These are phyloP conservation scores for Apodemia zela DNA, from an alignment of 2,888 invertebrate genomes.

Conservation along the genomic window DNA sequence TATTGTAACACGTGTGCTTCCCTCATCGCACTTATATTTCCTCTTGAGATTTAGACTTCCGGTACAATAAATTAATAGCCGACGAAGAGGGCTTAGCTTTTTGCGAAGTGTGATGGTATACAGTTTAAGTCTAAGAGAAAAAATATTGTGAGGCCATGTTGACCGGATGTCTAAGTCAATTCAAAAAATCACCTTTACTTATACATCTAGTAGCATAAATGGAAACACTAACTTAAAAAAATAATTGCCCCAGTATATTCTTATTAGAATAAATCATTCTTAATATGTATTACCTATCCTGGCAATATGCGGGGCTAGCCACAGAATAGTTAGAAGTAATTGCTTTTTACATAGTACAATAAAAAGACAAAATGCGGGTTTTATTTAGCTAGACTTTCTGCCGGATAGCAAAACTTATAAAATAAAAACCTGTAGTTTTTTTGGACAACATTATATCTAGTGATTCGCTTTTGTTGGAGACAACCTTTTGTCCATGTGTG, in stretches of 20 bases:
- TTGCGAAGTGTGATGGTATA: constrained; percentile 46
- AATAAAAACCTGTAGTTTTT: constrained; percentile 43
- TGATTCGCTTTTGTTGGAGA: constrained; percentile 61
- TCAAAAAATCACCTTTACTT: constrained; percentile 39
- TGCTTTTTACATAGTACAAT: constrained; percentile 58
- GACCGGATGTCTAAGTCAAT: constrained; percentile 54
- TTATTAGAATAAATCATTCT: constrained; percentile 64
- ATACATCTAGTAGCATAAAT: constrained; percentile 43
- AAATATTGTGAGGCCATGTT: constrained; percentile 48
- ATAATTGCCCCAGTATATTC: constrained; percentile 40
- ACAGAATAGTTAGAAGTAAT: constrained; percentile 73
- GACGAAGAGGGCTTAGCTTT: constrained; percentile 49
- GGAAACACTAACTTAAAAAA: constrained; percentile 34
- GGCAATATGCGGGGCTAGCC: constrained; percentile 69
- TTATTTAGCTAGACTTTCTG: constrained; percentile 36
- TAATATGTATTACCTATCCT: constrained; percentile 68
- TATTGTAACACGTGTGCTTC: constrained; percentile 78
- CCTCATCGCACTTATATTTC: constrained; percentile 70
- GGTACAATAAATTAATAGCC: constrained; percentile 73
- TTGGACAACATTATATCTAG: constrained; percentile 35
- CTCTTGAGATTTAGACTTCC: constrained; percentile 79
- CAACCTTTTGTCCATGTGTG: constrained; percentile 61
- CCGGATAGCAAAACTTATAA: constrained; percentile 26
- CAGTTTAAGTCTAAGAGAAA: constrained; percentile 41
- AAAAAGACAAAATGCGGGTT: constrained; percentile 62